Conservation (phyloP, 35 echinoderm and acorn worm genomes). For the Stichopus chloronotus region DNA sequence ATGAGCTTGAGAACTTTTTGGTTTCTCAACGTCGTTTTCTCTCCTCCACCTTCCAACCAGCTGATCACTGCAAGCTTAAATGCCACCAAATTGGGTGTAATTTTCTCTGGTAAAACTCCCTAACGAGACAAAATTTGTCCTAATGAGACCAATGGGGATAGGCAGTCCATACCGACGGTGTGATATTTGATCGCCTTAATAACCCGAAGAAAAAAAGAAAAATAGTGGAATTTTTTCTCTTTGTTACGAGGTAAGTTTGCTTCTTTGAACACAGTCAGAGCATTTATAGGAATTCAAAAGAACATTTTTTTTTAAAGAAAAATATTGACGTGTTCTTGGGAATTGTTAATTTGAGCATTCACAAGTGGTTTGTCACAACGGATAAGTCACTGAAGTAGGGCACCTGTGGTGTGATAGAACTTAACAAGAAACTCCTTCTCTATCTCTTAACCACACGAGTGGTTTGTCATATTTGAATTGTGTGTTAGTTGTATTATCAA, state of each 20-base stretch:
- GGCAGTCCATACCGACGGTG: background rate
- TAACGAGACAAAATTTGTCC: conserved; percentile 55
- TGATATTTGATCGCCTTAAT: conserved; percentile 43
- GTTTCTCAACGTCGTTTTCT: conserved; percentile 14
- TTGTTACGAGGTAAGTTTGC: background rate
- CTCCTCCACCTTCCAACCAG: conserved; percentile 7
- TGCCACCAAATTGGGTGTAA: conserved; percentile 64
- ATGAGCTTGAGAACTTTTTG: conserved; percentile 39
- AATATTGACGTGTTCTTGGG: background rate
- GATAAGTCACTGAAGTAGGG: background rate
- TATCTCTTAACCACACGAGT: no score
- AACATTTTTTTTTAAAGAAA: background rate
- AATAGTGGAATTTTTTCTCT: conserved; percentile 52
- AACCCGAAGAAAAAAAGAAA: conserved; percentile 7
- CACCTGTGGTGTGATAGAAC: no score
- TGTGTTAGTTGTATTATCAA: no score
- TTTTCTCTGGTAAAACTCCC: conserved; percentile 44
- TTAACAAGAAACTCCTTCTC: no score
- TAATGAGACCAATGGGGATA: conserved; percentile 57
- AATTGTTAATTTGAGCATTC: background rate
- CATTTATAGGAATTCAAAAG: no score
- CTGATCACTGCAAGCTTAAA: conserved; percentile 52
- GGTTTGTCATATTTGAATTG: no score
- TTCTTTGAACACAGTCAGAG: background rate
- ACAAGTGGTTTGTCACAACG: conserved; percentile 17